These are phyloP conservation scores for Gobiocypris rarus DNA, from an alignment of 2,113 vertebrate genomes.

Conservation along the genomic window DNA sequence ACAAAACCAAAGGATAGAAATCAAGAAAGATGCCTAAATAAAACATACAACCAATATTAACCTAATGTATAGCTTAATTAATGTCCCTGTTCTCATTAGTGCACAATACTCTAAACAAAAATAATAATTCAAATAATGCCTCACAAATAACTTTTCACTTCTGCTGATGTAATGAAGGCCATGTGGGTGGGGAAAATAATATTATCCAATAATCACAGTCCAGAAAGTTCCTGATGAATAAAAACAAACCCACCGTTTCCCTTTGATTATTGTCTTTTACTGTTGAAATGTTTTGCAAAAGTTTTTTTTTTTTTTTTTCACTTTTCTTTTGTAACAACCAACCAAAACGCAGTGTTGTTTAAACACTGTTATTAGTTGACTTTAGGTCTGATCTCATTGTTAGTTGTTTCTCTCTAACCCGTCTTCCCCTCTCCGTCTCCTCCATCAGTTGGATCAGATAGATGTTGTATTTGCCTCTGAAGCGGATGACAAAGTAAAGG, in stretches of 20 bases:
- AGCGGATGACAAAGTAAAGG: slow-evolving; percentile 93
- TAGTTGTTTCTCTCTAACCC: not conserved
- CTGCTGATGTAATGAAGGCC: no score
- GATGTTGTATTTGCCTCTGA: slow-evolving; percentile 91
- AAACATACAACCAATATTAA: not conserved
- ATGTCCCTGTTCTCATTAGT: not conserved
- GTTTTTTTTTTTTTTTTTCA: not conserved
- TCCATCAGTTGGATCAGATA: slow-evolving; percentile 86
- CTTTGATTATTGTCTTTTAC: not conserved
- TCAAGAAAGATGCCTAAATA: not conserved
- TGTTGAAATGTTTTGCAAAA: not conserved
- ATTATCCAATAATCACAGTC: no score
- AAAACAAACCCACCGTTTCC: not conserved
- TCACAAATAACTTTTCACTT: no score
- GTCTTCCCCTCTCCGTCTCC: not conserved
- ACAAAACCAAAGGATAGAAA: not conserved
- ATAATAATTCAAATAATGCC: no score
- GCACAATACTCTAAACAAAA: not conserved
- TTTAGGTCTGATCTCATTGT: not conserved
- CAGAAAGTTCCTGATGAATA: not conserved
- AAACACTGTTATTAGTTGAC: not conserved
- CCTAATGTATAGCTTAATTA: not conserved
- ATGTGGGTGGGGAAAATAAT: no score
- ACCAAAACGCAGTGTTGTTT: not conserved
- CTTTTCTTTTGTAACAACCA: not conserved